Evolutionary conservation across 53 echinoderm and acorn worm species (phyloP), one percentile per base, ranked within the genome.

Genomic region (Paracentrotus lividus): DNA sequence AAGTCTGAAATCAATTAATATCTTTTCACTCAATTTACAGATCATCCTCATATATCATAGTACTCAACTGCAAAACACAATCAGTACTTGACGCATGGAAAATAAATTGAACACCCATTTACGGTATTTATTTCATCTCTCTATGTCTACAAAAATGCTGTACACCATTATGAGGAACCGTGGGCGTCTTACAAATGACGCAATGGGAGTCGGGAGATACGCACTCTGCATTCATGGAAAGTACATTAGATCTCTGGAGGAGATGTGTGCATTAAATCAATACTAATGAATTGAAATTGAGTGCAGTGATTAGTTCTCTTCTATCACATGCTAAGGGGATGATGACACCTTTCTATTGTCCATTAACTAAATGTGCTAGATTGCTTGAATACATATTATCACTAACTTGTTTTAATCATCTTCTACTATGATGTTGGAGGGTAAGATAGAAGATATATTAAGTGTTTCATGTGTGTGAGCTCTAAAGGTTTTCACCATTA

Each of bases 241-340:
- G 81, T 81, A 26, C 81, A 81, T 81, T n/a, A n/a, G 24, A 7
- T 81, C 47, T 76, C 81, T 47, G 10, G 33, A 26, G 44, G 26
- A 47, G 47, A 81, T 45, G 47, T n/a, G 81, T 81, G 81, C 47
- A 81, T 47, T 45, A 49, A 81, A 81, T 81, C 81, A 47, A 45
- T 81, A 27, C 44, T 81, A 81, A 81, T 81, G 81, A 81, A 33
- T 81, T 81, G 47, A 81, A 81, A 81, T 81, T 47, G 81, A 81
- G 10, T 45, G 81, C 10, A 47, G 24, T 45, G 81, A 81, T 47
- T n/a, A 43, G n/a, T 26, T 27, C 47, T 45, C 81, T 10, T 81
- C 27, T 81, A 81, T 47, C 47, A 47, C 81, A 47, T 47, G 76
- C 20, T 76, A 40, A 76, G 42, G 76, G 42, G 76, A 76, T 81